These are phyloP conservation scores for Drosophila formosana DNA, from an alignment of 2,888 invertebrate species.

Conservation along the genomic window DNA sequence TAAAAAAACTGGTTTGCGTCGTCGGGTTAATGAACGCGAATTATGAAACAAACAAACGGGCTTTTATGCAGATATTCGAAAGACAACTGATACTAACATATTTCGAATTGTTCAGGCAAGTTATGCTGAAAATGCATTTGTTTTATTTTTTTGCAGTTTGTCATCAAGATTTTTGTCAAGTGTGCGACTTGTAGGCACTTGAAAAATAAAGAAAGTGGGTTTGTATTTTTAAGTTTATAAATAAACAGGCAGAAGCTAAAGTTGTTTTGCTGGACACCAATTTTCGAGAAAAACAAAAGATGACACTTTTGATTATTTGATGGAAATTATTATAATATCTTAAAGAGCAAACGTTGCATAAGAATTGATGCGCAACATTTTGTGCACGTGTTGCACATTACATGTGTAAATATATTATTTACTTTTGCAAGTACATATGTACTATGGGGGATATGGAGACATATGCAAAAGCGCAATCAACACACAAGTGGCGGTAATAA, in stretches of 20 bases:
- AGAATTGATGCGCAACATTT: not conserved
- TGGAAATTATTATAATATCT: not conserved
- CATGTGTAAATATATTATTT: slow-evolving; percentile 1
- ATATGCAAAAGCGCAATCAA: slow-evolving; percentile 19
- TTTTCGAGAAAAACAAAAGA: not conserved
- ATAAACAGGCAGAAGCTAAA: not conserved
- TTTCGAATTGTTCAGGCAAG: not conserved
- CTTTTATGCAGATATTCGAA: not conserved
- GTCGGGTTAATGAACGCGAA: not conserved
- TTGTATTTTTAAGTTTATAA: not conserved
- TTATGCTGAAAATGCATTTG: not conserved
- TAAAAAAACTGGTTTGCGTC: slow-evolving; percentile 1
- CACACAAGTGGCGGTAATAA: slow-evolving; percentile 18
- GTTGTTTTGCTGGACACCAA: no score
- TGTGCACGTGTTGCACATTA: not conserved
- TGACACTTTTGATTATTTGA: not conserved
- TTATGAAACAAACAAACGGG: not conserved
- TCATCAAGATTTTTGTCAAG: not conserved
- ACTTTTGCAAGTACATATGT: not conserved
- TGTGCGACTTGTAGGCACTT: not conserved
- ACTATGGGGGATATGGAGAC: slow-evolving; percentile 2
- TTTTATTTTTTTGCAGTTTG: not conserved
- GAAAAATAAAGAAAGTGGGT: not conserved
- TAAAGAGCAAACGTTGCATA: not conserved
- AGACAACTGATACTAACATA: not conserved